These are phyloP conservation scores for Pteruthius melanotis DNA, from an alignment of 2,113 vertebrate species.

Conservation along the genomic window DNA sequence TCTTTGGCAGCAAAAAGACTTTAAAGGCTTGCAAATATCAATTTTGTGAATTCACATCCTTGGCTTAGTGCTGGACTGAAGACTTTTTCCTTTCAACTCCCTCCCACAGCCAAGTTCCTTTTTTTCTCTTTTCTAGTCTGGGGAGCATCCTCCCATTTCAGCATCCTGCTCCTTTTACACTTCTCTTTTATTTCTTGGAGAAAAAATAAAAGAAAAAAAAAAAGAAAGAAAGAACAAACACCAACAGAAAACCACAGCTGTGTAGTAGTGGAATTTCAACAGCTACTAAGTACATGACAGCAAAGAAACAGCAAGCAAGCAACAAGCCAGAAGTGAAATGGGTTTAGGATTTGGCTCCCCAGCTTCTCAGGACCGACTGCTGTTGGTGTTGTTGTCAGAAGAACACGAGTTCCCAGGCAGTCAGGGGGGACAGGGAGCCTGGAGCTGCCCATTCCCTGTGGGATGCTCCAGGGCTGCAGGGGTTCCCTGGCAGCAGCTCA, in stretches of 20 bases:
- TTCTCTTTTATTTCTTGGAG: not conserved
- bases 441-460: not conserved
- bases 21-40: not conserved
- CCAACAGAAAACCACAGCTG: not conserved
- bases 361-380: not conserved
- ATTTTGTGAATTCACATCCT: not conserved
- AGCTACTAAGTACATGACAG: not conserved
- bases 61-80: not conserved
- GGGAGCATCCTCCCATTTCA: not conserved
- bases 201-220: fast-evolving
- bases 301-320: not conserved
- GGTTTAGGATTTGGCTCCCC: not conserved
- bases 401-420: not conserved
- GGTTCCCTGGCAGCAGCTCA: fast-evolving
- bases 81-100: not conserved
- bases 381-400: fast-evolving
- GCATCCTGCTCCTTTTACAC: not conserved
- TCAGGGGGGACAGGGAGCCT: not conserved
- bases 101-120: not conserved
- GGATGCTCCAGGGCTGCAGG: not conserved
- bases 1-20: not conserved
- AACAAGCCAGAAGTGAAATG: not conserved
- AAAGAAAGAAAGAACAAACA: no score
- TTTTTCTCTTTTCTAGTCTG: not conserved
- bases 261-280: not conserved